These are phyloP conservation scores for human (Homo sapiens) DNA, from an alignment of 2,113 vertebrate species.

Conservation along the genomic window GRCh38 chr6:3824001-3824500, in stretches of 20 bases:
- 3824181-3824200: background rate
- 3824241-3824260: background rate
- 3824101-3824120: background rate
- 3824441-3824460: background rate
- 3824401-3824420: background rate
- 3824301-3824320: conserved; percentile 40
- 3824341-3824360: background rate
- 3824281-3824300: background rate
- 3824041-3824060: background rate
- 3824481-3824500: background rate
- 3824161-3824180: fast-evolving
- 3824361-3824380: background rate
- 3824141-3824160: background rate
- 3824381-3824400: background rate
- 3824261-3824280: background rate
- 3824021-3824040: background rate
- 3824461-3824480: background rate
- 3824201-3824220: fast-evolving
- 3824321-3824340: background rate
- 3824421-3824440: conserved; percentile 30
- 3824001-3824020: background rate
- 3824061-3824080: no score
- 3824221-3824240: background rate
- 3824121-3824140: fast-evolving
- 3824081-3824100: background rate